phyloP scores from a whole-genome alignment of 2,797 vertebrate species.

The Tapera naevia region DNA sequence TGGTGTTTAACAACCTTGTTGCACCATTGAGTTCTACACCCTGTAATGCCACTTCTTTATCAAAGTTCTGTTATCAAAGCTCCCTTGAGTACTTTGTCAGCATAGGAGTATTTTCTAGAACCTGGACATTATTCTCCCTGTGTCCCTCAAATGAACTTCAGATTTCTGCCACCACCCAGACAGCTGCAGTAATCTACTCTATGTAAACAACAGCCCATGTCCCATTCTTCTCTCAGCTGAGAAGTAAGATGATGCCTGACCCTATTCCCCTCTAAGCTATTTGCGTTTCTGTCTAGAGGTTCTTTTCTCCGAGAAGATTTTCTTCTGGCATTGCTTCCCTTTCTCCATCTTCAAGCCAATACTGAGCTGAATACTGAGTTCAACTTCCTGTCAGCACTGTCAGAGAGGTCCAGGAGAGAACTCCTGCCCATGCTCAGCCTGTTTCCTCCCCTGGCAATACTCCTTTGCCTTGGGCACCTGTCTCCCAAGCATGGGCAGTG shows the following conservation, averaged over 20 bases:
- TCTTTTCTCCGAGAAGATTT: neutral
- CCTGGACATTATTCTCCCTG: neutral
- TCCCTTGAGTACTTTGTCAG: neutral
- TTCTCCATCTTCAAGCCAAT: conserved; percentile 6
- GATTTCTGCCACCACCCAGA: neutral
- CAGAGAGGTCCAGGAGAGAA: neutral
- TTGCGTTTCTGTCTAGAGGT: conserved; percentile 3
- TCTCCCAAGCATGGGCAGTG: neutral
- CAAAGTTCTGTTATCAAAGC: neutral
- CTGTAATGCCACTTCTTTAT: neutral
- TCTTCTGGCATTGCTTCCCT: neutral
- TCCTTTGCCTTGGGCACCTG: neutral
- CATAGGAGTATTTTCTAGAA: neutral
- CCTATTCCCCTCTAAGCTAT: neutral
- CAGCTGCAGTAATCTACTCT: neutral
- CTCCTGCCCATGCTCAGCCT: neutral
- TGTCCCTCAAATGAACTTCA: neutral
- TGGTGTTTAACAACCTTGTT: neutral
- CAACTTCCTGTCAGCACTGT: neutral
- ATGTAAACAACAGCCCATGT: neutral
- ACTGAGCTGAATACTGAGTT: neutral
- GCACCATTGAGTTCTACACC: neutral
- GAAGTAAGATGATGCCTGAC: neutral
- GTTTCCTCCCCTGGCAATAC: neutral
- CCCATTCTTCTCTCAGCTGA: neutral